Evolutionary conservation across 64 coral and sea anemone genomes (phyloP).

Genomic region (Orbicella faveolata): DNA sequence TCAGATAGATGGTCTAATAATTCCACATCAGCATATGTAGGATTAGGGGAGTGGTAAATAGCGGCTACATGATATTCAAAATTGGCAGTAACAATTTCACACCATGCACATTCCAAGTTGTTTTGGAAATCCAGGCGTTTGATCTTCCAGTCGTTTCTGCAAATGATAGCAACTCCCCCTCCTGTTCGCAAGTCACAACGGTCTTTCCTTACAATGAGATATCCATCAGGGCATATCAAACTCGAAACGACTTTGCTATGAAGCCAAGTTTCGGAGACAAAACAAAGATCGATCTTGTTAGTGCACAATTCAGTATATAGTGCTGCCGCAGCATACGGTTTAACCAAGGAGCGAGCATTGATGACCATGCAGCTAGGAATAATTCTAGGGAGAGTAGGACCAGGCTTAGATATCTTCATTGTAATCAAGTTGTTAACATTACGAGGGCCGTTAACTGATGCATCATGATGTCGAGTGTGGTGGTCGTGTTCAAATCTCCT

Average conservation of each 20-base stretch:
- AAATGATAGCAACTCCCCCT: constrained; percentile 60
- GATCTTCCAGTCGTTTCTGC: constrained; percentile 58
- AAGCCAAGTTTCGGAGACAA: constrained; percentile 39
- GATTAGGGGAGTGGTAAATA: constrained; percentile 63
- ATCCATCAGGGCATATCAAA: constrained; percentile 58
- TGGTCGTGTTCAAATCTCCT: no score
- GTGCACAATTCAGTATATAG: constrained; percentile 17
- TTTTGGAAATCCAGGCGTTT: neutral
- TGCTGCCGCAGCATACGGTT: constrained; percentile 30
- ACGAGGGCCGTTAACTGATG: no score
- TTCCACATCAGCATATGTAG: constrained; percentile 32
- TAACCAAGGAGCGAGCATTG: constrained; percentile 49
- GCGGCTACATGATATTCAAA: constrained; percentile 52
- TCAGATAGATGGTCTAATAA: constrained; percentile 56
- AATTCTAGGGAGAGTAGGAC: constrained; percentile 10
- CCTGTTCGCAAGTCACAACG: constrained; percentile 10
- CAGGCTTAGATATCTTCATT: no score
- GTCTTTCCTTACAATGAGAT: constrained; percentile 54
- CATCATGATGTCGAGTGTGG: no score
- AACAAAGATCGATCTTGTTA: constrained; percentile 54
- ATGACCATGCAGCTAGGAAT: constrained; percentile 18
- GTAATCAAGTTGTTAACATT: no score
- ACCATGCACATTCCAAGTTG: constrained; percentile 50
- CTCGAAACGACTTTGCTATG: constrained; percentile 28
- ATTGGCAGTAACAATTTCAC: constrained; percentile 51